phyloP scores from a whole-genome alignment of 1,140 invertebrate genomes.

The Bombus polaris region DNA sequence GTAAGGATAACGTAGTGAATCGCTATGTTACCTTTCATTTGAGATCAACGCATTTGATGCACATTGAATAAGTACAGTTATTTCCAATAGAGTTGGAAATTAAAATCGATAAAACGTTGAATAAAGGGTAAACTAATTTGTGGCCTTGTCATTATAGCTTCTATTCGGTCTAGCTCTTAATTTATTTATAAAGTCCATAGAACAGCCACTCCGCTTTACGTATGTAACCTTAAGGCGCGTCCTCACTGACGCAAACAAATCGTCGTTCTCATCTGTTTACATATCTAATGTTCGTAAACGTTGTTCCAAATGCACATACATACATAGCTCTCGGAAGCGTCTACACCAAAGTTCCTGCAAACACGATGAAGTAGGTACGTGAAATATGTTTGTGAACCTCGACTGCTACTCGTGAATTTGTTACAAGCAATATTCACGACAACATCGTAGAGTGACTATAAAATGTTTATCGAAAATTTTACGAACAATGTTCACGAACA shows the following conservation, averaged over 20 bases:
- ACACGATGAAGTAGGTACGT: neutral
- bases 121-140: neutral
- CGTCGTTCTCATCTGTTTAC: neutral
- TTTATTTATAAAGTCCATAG: neutral
- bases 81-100: neutral
- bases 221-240: neutral
- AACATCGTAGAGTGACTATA: neutral
- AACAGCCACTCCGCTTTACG: neutral
- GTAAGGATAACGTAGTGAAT: too few relatives aligned
- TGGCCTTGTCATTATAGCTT: neutral
- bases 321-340: too few relatives aligned
- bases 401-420: neutral
- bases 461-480: neutral
- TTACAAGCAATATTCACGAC: neutral
- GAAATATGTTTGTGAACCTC: neutral
- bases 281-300: neutral
- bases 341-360: neutral
- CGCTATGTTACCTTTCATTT: too few relatives aligned
- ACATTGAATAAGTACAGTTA: neutral
- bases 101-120: neutral
- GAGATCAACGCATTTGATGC: too few relatives aligned
- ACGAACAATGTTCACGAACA: neutral
- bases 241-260: neutral
- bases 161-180: neutral
- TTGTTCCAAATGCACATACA: too few relatives aligned